A percentile compares a stretch with the other conserved stretches of the same genome.
phyloP scores from a whole-genome alignment of 2,113 vertebrate species.

The Hemiscyllium ocellatum region DNA sequence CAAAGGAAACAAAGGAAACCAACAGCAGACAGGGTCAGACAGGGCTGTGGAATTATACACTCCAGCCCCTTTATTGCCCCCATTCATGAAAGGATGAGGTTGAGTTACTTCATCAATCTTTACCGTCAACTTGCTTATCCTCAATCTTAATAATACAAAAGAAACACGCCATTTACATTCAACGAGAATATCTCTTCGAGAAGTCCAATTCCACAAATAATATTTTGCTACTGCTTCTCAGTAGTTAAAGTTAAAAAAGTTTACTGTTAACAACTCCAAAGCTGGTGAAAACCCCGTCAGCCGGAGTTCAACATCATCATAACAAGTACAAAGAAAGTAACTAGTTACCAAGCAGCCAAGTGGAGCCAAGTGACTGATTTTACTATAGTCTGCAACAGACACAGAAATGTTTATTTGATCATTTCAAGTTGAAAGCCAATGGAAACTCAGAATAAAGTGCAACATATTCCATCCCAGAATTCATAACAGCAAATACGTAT shows the following conservation, averaged over 20 bases:
- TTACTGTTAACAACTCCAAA: background rate
- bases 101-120: background rate
- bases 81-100: background rate
- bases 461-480: background rate
- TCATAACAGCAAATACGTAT: background rate
- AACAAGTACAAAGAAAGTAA: background rate
- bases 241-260: background rate
- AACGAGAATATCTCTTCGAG: background rate
- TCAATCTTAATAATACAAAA: background rate
- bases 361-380: background rate
- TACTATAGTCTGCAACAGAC: background rate
- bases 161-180: background rate
- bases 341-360: background rate
- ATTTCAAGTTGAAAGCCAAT: background rate
- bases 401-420: background rate
- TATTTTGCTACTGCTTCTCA: background rate
- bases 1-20: too few species aligned
- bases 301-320: background rate
- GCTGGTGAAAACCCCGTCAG: background rate
- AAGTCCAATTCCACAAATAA: background rate
- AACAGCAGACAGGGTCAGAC: too few species aligned
- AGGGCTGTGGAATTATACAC: too few species aligned
- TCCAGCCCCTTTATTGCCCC: too few species aligned
- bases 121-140: background rate
- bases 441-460: background rate